These are phyloP conservation scores for Saguinus imperator DNA, from an alignment of 2,113 vertebrate genomes.

Conservation along the genomic window DNA sequence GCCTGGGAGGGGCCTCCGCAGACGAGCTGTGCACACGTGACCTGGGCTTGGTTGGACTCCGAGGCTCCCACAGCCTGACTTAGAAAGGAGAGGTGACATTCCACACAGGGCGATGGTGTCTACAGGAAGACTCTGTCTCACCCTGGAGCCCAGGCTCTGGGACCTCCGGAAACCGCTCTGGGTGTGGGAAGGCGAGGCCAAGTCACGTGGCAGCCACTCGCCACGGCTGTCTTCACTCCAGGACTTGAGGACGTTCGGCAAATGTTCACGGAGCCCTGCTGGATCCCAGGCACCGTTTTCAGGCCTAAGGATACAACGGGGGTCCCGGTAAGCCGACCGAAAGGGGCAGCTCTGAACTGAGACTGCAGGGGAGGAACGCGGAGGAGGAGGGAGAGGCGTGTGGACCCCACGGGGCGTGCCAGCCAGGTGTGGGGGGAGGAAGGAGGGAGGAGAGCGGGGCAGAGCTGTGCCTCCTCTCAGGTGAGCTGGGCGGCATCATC, in stretches of 20 bases:
- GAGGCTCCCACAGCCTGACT: background rate
- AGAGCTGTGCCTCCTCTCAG: background rate
- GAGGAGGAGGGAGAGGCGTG: background rate
- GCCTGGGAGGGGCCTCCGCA: background rate
- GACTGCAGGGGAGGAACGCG: background rate
- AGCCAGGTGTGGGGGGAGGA: background rate
- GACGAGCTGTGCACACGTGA: background rate
- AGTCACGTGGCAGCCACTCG: background rate
- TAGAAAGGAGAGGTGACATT: background rate
- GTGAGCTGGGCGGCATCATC: background rate
- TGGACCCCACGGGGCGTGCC: no score
- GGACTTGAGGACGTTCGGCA: fast-evolving
- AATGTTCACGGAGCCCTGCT: fast-evolving
- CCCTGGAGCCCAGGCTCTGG: background rate
- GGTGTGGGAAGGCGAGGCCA: background rate
- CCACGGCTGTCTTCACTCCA: fast-evolving
- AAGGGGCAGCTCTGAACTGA: background rate
- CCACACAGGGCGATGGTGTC: fast-evolving
- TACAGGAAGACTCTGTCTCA: fast-evolving
- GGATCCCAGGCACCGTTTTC: background rate
- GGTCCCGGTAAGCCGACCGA: fast-evolving
- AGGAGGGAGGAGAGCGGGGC: background rate
- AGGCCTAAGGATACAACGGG: background rate
- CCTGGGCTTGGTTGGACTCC: background rate
- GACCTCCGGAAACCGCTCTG: background rate